phyloP scores from a whole-genome alignment of 2,888 invertebrate genomes.

The Aphidius colemani region DNA sequence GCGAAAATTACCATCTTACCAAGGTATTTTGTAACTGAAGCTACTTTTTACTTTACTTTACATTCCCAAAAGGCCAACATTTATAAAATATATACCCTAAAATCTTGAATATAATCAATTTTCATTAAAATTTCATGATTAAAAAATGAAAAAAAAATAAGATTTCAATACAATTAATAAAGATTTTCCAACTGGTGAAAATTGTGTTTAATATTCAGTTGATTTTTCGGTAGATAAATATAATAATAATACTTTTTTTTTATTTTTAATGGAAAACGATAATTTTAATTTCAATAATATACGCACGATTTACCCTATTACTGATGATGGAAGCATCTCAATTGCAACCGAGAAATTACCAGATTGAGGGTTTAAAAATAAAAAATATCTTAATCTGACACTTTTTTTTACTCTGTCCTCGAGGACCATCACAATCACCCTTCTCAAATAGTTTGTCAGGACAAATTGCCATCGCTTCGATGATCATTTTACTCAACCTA shows the following conservation, averaged over 20 bases:
- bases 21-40: background rate
- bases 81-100: background rate
- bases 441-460: conserved; percentile 56
- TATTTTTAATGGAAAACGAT: conserved; percentile 40
- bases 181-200: too few species aligned
- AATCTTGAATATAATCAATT: too few species aligned
- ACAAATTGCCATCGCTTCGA: conserved; percentile 37
- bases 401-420: conserved; percentile 5
- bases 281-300: conserved; percentile 53
- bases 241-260: conserved; percentile 14
- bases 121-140: too few species aligned
- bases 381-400: conserved; percentile 26
- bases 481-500: conserved; percentile 32
- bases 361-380: conserved; percentile 43
- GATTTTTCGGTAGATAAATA: background rate
- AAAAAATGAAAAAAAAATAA: background rate
- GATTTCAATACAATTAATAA: background rate
- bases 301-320: conserved; percentile 31
- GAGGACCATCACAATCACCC: conserved; percentile 33
- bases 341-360: conserved; percentile 40
- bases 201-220: background rate
- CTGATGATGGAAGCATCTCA: conserved; percentile 25
- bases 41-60: conserved; percentile 32
- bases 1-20: conserved; percentile 54
- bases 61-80: conserved; percentile 10